These are phyloP conservation scores for Pipistrellus nathusii DNA, from an alignment of 2,797 vertebrate genomes.

Conservation along the genomic window DNA sequence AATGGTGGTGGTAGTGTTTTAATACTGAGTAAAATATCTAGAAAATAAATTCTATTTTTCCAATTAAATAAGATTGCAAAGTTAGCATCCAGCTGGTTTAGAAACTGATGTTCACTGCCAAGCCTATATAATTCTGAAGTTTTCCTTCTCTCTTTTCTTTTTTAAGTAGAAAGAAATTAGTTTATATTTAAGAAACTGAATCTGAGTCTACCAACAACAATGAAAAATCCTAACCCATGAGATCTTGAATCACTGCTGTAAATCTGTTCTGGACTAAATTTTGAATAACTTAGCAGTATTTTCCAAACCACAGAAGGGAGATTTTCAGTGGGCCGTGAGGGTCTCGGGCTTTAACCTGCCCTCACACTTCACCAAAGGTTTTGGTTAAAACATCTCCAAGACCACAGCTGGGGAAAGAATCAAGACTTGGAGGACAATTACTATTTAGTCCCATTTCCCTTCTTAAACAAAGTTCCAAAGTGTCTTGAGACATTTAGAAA, in stretches of 20 bases:
- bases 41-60: background rate
- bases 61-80: background rate
- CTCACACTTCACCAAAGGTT: background rate
- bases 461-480: conserved; percentile 1
- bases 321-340: background rate
- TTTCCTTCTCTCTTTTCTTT: background rate
- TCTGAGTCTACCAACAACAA: background rate
- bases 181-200: conserved; percentile 8
- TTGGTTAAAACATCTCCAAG: background rate
- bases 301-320: background rate
- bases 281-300: conserved; percentile 20
- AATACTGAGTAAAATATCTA: background rate
- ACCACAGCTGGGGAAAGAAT: background rate
- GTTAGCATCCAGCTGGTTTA: background rate
- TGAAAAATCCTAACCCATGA: background rate
- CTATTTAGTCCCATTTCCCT: conserved; percentile 40
- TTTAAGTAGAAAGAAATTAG: background rate
- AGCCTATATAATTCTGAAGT: background rate
- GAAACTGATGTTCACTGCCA: background rate
- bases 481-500: conserved; percentile 43
- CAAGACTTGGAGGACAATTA: background rate
- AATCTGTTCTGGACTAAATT: conserved; percentile 36
- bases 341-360: background rate
- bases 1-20: background rate
- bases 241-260: background rate